Conservation (phyloP, 2,113 vertebrate genomes). For the Pongo abelii region DNA sequence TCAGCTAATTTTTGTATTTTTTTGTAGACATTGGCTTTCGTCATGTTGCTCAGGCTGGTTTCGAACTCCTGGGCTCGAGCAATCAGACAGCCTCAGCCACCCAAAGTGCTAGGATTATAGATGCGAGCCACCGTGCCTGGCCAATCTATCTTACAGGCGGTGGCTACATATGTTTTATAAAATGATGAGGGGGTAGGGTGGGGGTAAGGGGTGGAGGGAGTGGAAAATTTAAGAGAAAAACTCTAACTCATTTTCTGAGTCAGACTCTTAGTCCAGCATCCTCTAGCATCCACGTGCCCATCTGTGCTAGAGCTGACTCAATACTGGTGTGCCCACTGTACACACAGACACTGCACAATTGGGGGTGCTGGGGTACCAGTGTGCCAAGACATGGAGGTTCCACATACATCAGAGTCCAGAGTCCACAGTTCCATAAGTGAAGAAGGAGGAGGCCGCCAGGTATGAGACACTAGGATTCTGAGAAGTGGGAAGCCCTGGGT, state of each 20-base stretch:
- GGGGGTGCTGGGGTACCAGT: neutral
- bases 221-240: neutral
- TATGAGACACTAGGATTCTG: neutral
- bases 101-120: too few species aligned
- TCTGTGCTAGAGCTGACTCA: too few species aligned
- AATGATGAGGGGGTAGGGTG: neutral
- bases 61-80: too few species aligned
- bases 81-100: too few species aligned
- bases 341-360: rapidly evolving
- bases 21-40: too few species aligned
- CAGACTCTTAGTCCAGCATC: neutral
- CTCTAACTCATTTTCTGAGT: neutral
- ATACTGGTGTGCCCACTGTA: rapidly evolving
- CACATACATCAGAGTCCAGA: too few species aligned
- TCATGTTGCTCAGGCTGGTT: too few species aligned
- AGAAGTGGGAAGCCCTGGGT: neutral
- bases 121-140: too few species aligned
- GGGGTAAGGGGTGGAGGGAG: too few species aligned
- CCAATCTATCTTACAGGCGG: neutral
- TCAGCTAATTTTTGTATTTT: too few species aligned
- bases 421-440: too few species aligned
- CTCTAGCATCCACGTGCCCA: rapidly evolving
- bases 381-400: neutral
- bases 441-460: neutral
- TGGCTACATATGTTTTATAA: neutral